These are phyloP conservation scores for Nerophis lumbriciformis DNA, from an alignment of 2,113 vertebrate genomes.

Conservation along the genomic window DNA sequence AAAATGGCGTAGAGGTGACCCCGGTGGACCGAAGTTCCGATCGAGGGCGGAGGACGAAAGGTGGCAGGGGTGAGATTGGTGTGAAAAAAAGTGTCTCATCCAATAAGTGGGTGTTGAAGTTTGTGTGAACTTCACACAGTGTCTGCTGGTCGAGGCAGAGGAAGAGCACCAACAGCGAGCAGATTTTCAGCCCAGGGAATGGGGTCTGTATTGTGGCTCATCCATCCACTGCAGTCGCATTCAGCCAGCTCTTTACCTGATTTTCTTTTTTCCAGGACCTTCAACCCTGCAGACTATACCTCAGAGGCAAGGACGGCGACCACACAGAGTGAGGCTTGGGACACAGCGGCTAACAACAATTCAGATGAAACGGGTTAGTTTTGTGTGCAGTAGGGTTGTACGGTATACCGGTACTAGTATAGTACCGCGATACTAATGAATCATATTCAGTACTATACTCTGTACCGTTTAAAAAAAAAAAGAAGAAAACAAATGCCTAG, in stretches of 20 bases:
- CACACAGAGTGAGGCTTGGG: constrained; percentile 65
- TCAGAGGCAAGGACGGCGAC: constrained; percentile 62
- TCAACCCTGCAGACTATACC: constrained; percentile 93
- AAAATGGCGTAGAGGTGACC: constrained; percentile 86
- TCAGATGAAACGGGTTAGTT: constrained; percentile 71
- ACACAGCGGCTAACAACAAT: constrained; percentile 56
- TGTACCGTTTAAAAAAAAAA: no score
- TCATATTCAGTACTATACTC: no score
- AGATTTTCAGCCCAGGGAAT: constrained; percentile 93
- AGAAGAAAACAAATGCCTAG: no score
- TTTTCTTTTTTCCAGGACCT: constrained; percentile 74
- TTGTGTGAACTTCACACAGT: constrained; percentile 59
- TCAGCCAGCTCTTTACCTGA: not conserved
- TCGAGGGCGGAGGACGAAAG: constrained; percentile 79
- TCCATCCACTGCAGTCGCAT: not conserved
- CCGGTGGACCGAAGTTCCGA: constrained; percentile 83
- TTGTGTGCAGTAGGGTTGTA: not conserved
- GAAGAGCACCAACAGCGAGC: constrained; percentile 80
- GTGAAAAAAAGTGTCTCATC: not conserved
- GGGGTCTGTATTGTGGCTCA: constrained; percentile 70
- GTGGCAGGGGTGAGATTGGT: constrained; percentile 78
- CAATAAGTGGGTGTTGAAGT: not conserved
- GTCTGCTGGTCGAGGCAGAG: constrained; percentile 84
- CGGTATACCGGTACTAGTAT: no score
- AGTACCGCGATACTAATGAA: no score